phyloP scores from a whole-genome alignment of 1,140 invertebrate genomes.

The Aphaenogaster rudis region DNA sequence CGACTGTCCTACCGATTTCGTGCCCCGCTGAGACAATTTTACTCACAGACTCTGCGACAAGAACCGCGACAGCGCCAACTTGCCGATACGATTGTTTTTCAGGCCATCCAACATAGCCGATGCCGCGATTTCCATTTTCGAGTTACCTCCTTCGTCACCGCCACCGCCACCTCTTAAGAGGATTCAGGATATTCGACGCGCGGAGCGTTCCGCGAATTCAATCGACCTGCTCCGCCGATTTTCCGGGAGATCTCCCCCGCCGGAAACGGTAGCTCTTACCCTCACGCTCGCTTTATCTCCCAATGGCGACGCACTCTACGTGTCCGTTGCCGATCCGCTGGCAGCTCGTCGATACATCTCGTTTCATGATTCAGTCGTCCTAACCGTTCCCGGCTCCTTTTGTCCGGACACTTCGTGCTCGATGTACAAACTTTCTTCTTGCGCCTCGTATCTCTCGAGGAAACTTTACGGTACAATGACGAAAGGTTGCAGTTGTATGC shows the following conservation, averaged over 20 bases:
- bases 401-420: neutral
- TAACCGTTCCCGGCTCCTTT: no score
- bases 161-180: slow-evolving; percentile 11
- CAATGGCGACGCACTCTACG: slow-evolving; percentile 15
- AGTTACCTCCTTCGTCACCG: neutral
- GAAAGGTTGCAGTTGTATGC: slow-evolving; percentile 28
- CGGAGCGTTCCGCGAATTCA: slow-evolving; percentile 18
- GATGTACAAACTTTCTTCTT: neutral
- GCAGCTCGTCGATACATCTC: slow-evolving; percentile 20
- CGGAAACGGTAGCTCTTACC: slow-evolving; percentile 16
- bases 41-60: slow-evolving; percentile 92
- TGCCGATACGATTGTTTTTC: slow-evolving; percentile 91
- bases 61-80: slow-evolving; percentile 90
- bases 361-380: slow-evolving; percentile 66
- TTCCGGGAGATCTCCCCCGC: neutral
- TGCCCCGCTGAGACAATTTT: slow-evolving; percentile 73
- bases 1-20: slow-evolving; percentile 67
- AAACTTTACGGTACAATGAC: slow-evolving; percentile 23
- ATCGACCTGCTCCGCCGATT: neutral
- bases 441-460: neutral
- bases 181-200: neutral
- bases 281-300: slow-evolving; percentile 11
- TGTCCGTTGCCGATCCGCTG: slow-evolving; percentile 3
- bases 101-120: slow-evolving; percentile 91
- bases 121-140: slow-evolving; percentile 87